Evolutionary conservation across 2,113 vertebrate species (phyloP).

Genomic region (Echinops telfairi): DNA sequence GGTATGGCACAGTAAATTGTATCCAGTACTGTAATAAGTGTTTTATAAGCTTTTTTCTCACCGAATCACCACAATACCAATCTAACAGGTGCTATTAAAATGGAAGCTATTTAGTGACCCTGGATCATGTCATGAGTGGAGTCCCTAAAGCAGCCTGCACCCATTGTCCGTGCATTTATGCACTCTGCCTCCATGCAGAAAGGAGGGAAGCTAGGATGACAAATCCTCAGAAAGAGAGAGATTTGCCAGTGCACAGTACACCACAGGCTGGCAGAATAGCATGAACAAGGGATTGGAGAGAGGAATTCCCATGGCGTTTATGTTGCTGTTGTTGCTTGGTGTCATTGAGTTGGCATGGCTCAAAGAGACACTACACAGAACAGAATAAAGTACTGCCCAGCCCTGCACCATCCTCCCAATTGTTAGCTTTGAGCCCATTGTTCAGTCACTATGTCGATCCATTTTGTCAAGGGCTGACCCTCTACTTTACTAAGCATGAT

Average conservation of each 20-base stretch:
- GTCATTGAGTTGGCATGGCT: too few species aligned
- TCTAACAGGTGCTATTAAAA: conserved; percentile 6
- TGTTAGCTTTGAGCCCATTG: too few species aligned
- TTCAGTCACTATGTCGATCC: too few species aligned
- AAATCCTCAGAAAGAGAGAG: background rate
- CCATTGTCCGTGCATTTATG: background rate
- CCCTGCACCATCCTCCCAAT: too few species aligned
- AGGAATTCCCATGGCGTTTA: background rate
- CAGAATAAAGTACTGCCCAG: too few species aligned
- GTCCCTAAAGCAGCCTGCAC: background rate
- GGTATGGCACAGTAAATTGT: background rate
- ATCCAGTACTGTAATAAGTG: background rate
- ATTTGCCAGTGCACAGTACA: background rate
- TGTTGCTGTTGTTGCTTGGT: background rate
- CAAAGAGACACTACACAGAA: too few species aligned
- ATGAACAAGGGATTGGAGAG: background rate
- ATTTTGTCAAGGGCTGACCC: too few species aligned
- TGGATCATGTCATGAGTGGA: background rate
- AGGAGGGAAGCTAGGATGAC: background rate
- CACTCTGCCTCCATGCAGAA: background rate
- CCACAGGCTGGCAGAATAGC: background rate
- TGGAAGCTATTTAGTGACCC: background rate
- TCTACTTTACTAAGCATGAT: too few species aligned
- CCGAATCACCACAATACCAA: background rate
- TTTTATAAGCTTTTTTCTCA: conserved; percentile 31